Conservation (phyloP, 2,113 vertebrate genomes). For the Pleuronectes platessa region DNA sequence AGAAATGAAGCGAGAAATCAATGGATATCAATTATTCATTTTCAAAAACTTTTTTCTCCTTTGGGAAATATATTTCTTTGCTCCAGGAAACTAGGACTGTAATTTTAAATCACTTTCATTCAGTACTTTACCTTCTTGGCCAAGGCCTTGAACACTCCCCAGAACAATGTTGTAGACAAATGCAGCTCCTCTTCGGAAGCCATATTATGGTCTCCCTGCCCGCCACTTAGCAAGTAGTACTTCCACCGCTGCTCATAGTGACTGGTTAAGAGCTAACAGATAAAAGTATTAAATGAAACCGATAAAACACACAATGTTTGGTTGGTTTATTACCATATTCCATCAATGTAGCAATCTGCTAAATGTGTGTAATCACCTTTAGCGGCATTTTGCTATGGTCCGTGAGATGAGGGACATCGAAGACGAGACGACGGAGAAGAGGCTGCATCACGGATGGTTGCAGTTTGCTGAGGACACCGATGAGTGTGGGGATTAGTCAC, state of each 20-base stretch:
- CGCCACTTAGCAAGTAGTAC: slow-evolving; percentile 88
- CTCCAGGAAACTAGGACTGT: too few relatives aligned
- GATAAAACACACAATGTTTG: slow-evolving; percentile 1
- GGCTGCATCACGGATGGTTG: slow-evolving; percentile 93
- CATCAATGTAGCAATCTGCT: background rate
- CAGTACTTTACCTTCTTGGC: slow-evolving; percentile 86
- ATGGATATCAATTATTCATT: background rate
- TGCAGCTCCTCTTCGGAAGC: slow-evolving; percentile 93
- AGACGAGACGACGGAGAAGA: slow-evolving; percentile 88
- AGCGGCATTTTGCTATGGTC: slow-evolving; percentile 91
- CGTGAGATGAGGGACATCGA: slow-evolving; percentile 90
- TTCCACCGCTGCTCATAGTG: slow-evolving; percentile 95
- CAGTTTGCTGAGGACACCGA: slow-evolving; percentile 84
- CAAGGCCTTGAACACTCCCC: slow-evolving; percentile 92
- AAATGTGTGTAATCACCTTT: slow-evolving; percentile 81
- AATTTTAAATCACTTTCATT: background rate
- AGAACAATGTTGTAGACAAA: slow-evolving; percentile 93
- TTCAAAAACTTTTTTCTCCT: background rate
- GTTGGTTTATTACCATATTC: background rate
- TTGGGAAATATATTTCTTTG: too few relatives aligned
- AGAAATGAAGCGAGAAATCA: background rate
- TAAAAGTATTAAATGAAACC: background rate
- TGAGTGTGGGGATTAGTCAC: slow-evolving; percentile 24
- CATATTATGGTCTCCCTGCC: slow-evolving; percentile 83
- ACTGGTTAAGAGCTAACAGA: slow-evolving; percentile 88